Evolutionary conservation across 2,888 invertebrate genomes (phyloP), one percentile per base, ranked within the genome.

Genomic region (Crematogaster levior): DNA sequence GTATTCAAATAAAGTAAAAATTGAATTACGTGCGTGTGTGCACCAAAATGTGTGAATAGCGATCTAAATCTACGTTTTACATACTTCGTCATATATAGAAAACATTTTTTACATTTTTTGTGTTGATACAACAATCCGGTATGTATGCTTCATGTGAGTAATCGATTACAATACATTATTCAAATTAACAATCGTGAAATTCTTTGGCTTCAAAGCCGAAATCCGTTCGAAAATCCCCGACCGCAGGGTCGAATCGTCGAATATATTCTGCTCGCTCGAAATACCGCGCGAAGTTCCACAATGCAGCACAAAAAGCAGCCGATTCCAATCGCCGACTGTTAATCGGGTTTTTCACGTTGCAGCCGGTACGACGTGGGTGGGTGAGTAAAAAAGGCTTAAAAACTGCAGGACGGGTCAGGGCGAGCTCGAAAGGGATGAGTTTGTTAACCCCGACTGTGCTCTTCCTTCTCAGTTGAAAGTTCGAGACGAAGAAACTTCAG

Each of bases 361-460:
- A 65, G 43, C 58, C 58, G 77, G 82, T 18, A 58, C 46, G 58
- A 53, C 48, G 58, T 77, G 18, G n/a, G 9, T 18, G 40, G 15
- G 9, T 9, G 66, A 34, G 6, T 5, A 81, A 73, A 65, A 58
- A 73, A 58, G 48, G 65, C 60, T 81, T 80, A 81, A 81, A 83
- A 83, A 83, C 72, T 72, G 37, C n/a, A 51, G 60, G 73, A 77
- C 51, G 72, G 56, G 43, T 75, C 60, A 72, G 51, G 43, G 40
- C 58, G 30, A 56, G 24, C 37, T 53, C 15, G 74, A 68, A 24
- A 75, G 65, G 43, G 73, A 87, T 75, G 65, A 86, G 89, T 89
- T 90, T 89, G 86, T 88, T 85, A 87, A 89, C 87, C 88, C 61
- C 61, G 65, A 58, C 70, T 72, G 65, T 24, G 53, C 15, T 63